A percentile compares a stretch with the other conserved stretches of the same genome.
phyloP scores from a whole-genome alignment of 2,797 vertebrate genomes.

The Sebastes ruberrimus region DNA sequence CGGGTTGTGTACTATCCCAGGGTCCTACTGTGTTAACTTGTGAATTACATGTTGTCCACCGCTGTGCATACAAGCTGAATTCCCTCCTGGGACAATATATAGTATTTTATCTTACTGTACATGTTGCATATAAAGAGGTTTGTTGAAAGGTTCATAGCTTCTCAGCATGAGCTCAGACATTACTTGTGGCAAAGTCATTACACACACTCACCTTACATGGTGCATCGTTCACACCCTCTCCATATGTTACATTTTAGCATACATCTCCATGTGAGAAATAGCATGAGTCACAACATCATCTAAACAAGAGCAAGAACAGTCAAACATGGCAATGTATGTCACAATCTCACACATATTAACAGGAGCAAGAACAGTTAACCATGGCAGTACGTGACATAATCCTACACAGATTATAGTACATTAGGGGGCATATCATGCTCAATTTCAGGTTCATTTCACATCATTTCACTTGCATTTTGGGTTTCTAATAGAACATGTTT shows the following conservation, averaged over 20 bases:
- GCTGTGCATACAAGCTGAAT: constrained; percentile 9
- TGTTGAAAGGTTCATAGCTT: not conserved
- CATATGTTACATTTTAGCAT: constrained; percentile 38
- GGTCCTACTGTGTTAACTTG: constrained; percentile 13
- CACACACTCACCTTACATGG: constrained; percentile 30
- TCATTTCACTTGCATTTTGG: not conserved
- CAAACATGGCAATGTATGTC: not conserved
- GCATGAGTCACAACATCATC: not conserved
- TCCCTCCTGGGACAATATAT: not conserved
- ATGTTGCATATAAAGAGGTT: constrained; percentile 11
- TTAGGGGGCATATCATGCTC: not conserved
- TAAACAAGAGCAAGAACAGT: constrained; percentile 10
- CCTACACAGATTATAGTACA: not conserved
- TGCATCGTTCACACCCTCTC: constrained; percentile 45
- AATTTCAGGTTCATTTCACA: not conserved
- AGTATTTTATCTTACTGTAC: constrained; percentile 4
- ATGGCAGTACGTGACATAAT: not conserved
- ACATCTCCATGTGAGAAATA: constrained; percentile 24
- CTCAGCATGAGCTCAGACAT: constrained; percentile 17
- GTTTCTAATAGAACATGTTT: not conserved
- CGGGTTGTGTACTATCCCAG: constrained; percentile 5
- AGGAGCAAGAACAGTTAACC: constrained; percentile 11
- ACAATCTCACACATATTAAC: not conserved
- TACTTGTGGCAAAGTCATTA: constrained; percentile 20
- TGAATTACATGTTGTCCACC: not conserved